phyloP scores from a whole-genome alignment of 2,113 vertebrate genomes.

The Myrmecophaga tridactyla region DNA sequence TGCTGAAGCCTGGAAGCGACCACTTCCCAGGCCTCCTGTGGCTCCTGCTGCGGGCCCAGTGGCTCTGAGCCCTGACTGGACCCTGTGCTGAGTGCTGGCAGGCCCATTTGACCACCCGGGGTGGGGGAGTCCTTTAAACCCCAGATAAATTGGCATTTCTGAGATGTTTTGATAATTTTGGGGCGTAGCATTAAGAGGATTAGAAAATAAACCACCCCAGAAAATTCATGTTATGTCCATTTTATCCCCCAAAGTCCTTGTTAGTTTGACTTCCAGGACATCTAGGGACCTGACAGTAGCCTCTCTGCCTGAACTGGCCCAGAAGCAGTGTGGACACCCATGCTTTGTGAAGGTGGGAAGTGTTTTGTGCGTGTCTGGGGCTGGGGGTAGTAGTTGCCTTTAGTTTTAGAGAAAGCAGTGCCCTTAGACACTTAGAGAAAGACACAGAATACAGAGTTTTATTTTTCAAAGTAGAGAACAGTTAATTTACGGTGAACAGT shows the following conservation, averaged over 20 bases:
- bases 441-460: too few species aligned
- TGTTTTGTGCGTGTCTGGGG: rapidly evolving
- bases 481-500: background rate
- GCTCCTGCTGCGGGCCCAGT: rapidly evolving
- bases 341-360: background rate
- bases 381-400: rapidly evolving
- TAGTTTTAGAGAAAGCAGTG: too few species aligned
- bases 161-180: rapidly evolving
- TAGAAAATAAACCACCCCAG: rapidly evolving
- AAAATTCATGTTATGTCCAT: rapidly evolving
- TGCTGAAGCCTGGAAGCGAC: rapidly evolving
- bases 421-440: background rate
- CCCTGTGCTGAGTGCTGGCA: rapidly evolving
- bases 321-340: background rate
- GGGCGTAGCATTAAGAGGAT: rapidly evolving
- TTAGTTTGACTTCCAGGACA: background rate
- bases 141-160: rapidly evolving
- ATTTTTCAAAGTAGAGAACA: too few species aligned
- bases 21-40: background rate
- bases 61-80: rapidly evolving
- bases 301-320: background rate
- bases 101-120: too few species aligned
- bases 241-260: too few species aligned
- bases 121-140: rapidly evolving
- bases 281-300: rapidly evolving